These are phyloP conservation scores for Spea hammondii DNA, from an alignment of 2,797 vertebrate genomes.

Conservation along the genomic window DNA sequence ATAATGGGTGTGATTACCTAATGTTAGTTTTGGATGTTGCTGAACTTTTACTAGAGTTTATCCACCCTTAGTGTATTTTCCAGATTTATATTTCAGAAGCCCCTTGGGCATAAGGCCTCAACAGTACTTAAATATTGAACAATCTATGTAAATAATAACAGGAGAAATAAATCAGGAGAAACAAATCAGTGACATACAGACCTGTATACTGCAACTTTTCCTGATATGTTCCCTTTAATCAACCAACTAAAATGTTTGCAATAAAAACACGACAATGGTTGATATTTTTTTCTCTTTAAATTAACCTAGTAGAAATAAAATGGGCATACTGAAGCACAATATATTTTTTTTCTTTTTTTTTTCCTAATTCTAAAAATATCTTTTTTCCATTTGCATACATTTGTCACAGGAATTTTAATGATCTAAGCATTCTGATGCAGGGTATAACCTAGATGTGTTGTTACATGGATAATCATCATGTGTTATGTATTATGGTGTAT, in stretches of 20 bases:
- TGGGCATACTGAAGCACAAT: conserved; percentile 56
- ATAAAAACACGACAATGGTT: conserved; percentile 41
- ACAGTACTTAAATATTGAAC: too few relatives aligned
- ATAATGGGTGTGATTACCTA: too few relatives aligned
- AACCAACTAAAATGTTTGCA: conserved; percentile 32
- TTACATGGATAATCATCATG: conserved; percentile 10
- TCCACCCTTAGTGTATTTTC: too few relatives aligned
- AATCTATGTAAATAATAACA: too few relatives aligned
- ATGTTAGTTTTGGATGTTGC: too few relatives aligned
- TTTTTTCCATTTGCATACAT: conserved; percentile 7
- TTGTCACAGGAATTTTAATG: conserved; percentile 19
- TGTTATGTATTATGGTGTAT: conserved; percentile 23
- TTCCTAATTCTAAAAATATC: conserved; percentile 22
- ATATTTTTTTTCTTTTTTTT: conserved; percentile 22
- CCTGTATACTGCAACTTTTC: not conserved
- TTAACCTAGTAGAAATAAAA: conserved; percentile 35
- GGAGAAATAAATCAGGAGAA: too few relatives aligned
- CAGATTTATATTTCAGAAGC: too few relatives aligned
- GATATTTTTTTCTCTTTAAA: conserved; percentile 18
- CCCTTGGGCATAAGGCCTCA: too few relatives aligned
- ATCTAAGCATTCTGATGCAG: conserved; percentile 32
- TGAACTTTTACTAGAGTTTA: too few relatives aligned
- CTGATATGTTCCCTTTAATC: not conserved
- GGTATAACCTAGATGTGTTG: not conserved
- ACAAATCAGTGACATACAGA: too few relatives aligned